Conservation (phyloP, 2,113 vertebrate species). For the Dicentrarchus labrax region DNA sequence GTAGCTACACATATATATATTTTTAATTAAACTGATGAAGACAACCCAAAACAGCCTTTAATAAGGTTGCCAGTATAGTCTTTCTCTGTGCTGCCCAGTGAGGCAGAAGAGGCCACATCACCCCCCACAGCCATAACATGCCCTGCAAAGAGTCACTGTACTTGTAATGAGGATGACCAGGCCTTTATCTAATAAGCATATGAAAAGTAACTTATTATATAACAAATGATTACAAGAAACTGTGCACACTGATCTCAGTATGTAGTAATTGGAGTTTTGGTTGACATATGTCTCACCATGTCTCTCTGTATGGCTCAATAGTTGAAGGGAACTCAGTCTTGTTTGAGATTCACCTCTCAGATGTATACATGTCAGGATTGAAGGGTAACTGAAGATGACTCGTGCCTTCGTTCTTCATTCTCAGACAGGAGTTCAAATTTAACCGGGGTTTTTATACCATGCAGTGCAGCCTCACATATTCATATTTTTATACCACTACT, state of each 20-base stretch:
- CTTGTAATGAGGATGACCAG: conserved; percentile 36
- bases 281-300: not conserved
- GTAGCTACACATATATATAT: not conserved
- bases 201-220: conserved; percentile 41
- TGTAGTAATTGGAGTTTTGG: not conserved
- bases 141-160: conserved; percentile 44
- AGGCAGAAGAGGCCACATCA: conserved; percentile 39
- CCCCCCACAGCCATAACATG: conserved; percentile 38
- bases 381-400: conserved; percentile 53
- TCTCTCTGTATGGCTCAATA: not conserved
- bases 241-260: not conserved
- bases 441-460: conserved; percentile 46
- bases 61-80: not conserved
- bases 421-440: conserved; percentile 51
- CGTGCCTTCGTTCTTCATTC: not conserved
- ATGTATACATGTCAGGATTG: conserved; percentile 40
- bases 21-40: not conserved
- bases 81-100: conserved; percentile 16
- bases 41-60: not conserved
- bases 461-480: conserved; percentile 33
- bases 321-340: not conserved
- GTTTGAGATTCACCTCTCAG: not conserved
- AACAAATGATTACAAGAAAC: conserved; percentile 2
- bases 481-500: conserved; percentile 58
- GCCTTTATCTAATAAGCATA: conserved; percentile 50